Evolutionary conservation across 1,140 invertebrate genomes (phyloP), one percentile per base, ranked within the genome.

Genomic region (honey bee (Apis mellifera)): DNA sequence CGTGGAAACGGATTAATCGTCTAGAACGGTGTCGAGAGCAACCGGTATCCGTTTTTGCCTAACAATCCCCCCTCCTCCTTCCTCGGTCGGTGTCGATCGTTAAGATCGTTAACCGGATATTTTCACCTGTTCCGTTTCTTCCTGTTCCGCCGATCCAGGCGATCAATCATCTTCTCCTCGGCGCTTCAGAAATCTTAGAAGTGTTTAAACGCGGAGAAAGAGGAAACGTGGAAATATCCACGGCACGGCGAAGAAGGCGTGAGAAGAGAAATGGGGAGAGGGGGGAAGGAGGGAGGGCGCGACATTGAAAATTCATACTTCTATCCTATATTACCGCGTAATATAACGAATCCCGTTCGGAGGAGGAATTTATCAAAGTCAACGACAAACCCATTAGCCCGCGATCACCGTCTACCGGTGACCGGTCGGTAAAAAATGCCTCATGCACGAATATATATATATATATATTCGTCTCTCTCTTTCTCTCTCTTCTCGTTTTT

Each of bases 1-100:
- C 23, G 64, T 32, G 62, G 54, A 84, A 84, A 87, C 66, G 78
- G 77, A 86, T 87, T 84, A 87, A 87, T 87, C 81, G 73, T 77
- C 81, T 19, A 11, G 48, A 19, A 55, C 15, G 19, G 60, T 42
- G 32, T 50, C 12, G 65, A 78, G 68, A 82, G 68, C 55, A 60
- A 57, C 9, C 57, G 19, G 57, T 54, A 59, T 70, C 66, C 57
- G 64, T 32, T 78, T 78, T 82, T 78, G 65, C 79, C 23, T n/a
- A 64, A 72, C 42, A 54, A 73, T 23, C 23, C 17, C 21, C 48
- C 5, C 19, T 21, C 9, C 5, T 9, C 48, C 52, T 32, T 2
- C 32, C 32, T 42, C 32, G 1, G 1, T 32, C 26, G 26, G 26
- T 26, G 26, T 42, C 32, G 32, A 42, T 42, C 32, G 32, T 42